phyloP scores from a whole-genome alignment of 2,888 invertebrate species.

The Eristalis intricaria region DNA sequence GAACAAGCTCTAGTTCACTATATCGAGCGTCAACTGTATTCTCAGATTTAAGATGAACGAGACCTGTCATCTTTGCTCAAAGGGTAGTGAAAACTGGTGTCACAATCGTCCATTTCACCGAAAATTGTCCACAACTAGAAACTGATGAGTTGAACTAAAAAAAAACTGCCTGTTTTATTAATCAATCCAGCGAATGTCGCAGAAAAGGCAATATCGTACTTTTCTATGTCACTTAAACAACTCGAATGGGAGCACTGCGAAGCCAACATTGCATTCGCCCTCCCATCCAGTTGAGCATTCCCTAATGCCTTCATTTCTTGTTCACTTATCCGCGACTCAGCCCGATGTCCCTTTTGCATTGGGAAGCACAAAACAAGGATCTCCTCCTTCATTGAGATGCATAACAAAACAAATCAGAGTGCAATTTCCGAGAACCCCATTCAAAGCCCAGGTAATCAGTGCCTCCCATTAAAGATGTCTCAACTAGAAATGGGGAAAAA shows the following conservation, averaged over 20 bases:
- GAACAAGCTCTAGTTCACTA: too few species aligned
- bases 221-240: neutral
- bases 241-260: neutral
- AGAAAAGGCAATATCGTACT: neutral
- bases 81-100: too few species aligned
- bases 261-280: neutral
- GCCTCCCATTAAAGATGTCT: constrained; percentile 5
- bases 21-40: too few species aligned
- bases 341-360: neutral
- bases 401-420: neutral
- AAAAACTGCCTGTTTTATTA: neutral
- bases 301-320: neutral
- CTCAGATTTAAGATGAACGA: too few species aligned
- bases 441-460: constrained; percentile 21
- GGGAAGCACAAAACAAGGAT: neutral
- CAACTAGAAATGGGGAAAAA: neutral
- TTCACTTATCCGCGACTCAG: neutral
- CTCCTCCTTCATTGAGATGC: neutral
- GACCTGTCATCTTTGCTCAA: too few species aligned
- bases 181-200: neutral
- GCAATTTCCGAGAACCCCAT: neutral
- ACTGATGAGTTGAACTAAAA: neutral
- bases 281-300: neutral
- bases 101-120: too few species aligned
- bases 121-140: too few species aligned